These are phyloP conservation scores for Perdita meconis DNA, from an alignment of 2,888 invertebrate genomes.

Conservation along the genomic window DNA sequence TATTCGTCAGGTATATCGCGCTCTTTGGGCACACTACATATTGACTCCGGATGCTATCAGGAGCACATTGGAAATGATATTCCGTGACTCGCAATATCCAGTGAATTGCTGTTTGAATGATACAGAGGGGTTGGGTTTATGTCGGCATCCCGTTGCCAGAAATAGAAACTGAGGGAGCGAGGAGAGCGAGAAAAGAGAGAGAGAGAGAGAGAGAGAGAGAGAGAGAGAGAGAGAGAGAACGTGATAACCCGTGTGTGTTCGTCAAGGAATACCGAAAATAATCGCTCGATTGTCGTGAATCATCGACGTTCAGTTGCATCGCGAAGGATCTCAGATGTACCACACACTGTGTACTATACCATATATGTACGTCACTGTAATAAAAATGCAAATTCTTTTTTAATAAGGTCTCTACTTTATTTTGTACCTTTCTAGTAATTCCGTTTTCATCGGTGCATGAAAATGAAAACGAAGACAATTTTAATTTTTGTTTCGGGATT, in stretches of 20 bases:
- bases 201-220: not conserved
- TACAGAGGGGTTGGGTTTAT: conserved; percentile 14
- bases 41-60: conserved; percentile 47
- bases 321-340: conserved; percentile 47
- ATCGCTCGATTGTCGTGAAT: conserved; percentile 31
- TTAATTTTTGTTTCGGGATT: too few species aligned
- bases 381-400: conserved; percentile 79
- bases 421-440: not conserved
- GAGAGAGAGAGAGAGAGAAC: conserved; percentile 4
- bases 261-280: conserved; percentile 13
- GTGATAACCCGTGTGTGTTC: conserved; percentile 16
- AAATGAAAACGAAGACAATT: too few species aligned
- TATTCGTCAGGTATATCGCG: conserved; percentile 24
- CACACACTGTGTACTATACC: conserved; percentile 73
- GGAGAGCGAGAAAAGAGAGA: not conserved
- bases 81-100: conserved; percentile 38
- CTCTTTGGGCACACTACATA: conserved; percentile 39
- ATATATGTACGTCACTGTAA: conserved; percentile 78
- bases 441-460: too few species aligned
- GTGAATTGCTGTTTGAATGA: conserved; percentile 44
- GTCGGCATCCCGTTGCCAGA: conserved; percentile 23
- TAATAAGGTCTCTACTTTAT: conserved; percentile 48
- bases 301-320: conserved; percentile 34
- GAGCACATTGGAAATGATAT: conserved; percentile 51
- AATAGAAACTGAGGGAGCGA: too few species aligned